Evolutionary conservation across 2,797 vertebrate genomes (phyloP).

Genomic region (Crax fasciolata): DNA sequence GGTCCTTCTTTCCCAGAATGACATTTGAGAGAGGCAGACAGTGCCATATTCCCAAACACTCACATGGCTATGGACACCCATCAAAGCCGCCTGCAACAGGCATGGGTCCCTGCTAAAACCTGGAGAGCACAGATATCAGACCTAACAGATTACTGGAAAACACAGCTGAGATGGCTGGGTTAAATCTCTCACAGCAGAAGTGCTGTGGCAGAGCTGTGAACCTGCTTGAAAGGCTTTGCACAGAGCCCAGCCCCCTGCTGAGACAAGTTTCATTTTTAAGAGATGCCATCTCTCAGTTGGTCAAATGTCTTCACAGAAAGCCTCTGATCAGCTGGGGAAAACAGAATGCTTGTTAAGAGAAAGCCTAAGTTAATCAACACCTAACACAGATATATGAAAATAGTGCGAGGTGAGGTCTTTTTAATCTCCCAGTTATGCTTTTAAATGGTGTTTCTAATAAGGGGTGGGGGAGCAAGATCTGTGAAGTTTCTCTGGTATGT

Average conservation of each 20-base stretch:
- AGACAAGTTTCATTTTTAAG: background rate
- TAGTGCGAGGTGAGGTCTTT: background rate
- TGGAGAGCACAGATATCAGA: accelerated
- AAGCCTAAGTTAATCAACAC: background rate
- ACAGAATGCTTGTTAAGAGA: background rate
- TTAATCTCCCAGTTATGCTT: background rate
- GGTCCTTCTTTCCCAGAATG: background rate
- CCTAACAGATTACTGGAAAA: background rate
- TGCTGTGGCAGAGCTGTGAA: background rate
- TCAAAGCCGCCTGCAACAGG: background rate
- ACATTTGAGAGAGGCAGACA: background rate
- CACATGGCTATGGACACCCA: background rate
- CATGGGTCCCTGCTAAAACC: background rate
- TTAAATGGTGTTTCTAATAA: background rate
- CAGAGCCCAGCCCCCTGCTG: background rate
- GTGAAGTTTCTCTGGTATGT: background rate
- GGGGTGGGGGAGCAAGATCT: background rate
- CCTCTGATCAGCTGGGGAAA: background rate
- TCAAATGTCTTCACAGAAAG: background rate
- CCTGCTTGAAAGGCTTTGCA: background rate
- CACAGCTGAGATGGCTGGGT: background rate
- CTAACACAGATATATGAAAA: background rate
- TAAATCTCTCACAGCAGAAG: background rate
- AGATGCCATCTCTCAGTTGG: background rate
- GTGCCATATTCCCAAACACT: background rate